These are phyloP conservation scores for Pseudomyrmex dendroicus DNA, from an alignment of 1,140 invertebrate genomes.

Conservation along the genomic window DNA sequence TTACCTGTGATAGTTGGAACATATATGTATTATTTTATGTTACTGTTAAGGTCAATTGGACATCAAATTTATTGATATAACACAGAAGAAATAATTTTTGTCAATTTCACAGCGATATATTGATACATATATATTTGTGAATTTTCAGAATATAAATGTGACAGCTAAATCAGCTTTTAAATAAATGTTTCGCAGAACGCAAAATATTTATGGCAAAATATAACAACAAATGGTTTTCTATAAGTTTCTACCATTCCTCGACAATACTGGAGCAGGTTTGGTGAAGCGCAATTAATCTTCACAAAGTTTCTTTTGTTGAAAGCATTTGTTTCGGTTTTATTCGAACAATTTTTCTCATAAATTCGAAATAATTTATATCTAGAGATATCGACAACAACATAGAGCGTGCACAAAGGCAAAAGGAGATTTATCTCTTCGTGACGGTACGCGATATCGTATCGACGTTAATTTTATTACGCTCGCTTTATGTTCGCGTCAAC, in stretches of 20 bases:
- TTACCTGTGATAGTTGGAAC: conserved; percentile 46
- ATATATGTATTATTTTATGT: conserved; percentile 59
- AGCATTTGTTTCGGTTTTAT: conserved; percentile 33
- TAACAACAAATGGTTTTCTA: conserved; percentile 47
- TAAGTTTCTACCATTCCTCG: conserved; percentile 39
- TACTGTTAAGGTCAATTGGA: conserved; percentile 56
- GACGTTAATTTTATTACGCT: conserved; percentile 44
- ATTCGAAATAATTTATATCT: conserved; percentile 48
- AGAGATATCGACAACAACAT: conserved; percentile 53
- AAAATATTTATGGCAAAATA: conserved; percentile 37
- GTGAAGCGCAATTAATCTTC: conserved; percentile 54
- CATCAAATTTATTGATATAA: conserved; percentile 47
- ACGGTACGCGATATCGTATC: conserved; percentile 42
- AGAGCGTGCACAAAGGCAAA: conserved; percentile 57
- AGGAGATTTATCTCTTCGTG: conserved; percentile 46
- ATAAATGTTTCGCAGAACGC: conserved; percentile 53
- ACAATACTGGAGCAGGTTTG: conserved; percentile 17
- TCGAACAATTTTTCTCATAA: conserved; percentile 30
- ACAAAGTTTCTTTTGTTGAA: conserved; percentile 9
- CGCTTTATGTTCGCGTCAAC: conserved; percentile 34
- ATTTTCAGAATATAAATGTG: conserved; percentile 42
- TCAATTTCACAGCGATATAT: conserved; percentile 51
- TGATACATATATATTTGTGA: conserved; percentile 50
- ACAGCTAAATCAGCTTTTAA: conserved; percentile 30
- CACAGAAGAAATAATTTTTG: conserved; percentile 51